Evolutionary conservation across 1,140 invertebrate genomes (phyloP).

Genomic region (Zaprionus vittiger): DNA sequence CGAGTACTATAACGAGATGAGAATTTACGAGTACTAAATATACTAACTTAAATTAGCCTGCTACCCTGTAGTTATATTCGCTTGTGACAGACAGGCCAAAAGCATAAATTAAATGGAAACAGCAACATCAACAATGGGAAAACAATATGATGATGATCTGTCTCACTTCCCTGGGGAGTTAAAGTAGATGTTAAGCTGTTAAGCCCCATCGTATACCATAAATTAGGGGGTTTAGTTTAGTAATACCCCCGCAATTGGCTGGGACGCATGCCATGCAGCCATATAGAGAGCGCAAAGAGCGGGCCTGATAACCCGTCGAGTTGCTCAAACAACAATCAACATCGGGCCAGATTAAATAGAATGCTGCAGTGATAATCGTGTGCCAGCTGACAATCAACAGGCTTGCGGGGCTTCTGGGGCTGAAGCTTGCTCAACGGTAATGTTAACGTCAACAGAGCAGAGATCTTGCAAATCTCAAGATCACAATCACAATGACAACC

Average conservation of each 20-base stretch:
- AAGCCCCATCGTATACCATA: slow-evolving; percentile 10
- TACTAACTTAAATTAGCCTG: neutral
- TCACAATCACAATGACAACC: slow-evolving; percentile 23
- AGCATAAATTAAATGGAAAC: neutral
- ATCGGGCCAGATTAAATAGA: slow-evolving; percentile 35
- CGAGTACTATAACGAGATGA: neutral
- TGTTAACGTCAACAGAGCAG: neutral
- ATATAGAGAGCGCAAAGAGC: slow-evolving; percentile 14
- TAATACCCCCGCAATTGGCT: slow-evolving; percentile 8
- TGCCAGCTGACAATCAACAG: slow-evolving; percentile 43
- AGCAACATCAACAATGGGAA: too few relatives aligned
- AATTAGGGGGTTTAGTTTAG: slow-evolving; percentile 17
- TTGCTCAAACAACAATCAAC: slow-evolving; percentile 34
- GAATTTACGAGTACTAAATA: slow-evolving; percentile 2
- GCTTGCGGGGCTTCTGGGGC: neutral
- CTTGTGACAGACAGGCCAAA: slow-evolving; percentile 9
- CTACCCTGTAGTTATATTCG: neutral
- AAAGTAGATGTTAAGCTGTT: slow-evolving; percentile 26
- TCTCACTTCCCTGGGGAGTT: slow-evolving; percentile 8
- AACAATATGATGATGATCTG: neutral
- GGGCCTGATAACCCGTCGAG: slow-evolving; percentile 35
- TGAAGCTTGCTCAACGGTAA: neutral
- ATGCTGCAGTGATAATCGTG: slow-evolving; percentile 52
- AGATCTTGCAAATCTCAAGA: slow-evolving; percentile 50
- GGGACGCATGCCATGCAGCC: neutral